These are phyloP conservation scores for Dolichomitus sp. DNA, from an alignment of 2,888 invertebrate genomes.

Conservation along the genomic window DNA sequence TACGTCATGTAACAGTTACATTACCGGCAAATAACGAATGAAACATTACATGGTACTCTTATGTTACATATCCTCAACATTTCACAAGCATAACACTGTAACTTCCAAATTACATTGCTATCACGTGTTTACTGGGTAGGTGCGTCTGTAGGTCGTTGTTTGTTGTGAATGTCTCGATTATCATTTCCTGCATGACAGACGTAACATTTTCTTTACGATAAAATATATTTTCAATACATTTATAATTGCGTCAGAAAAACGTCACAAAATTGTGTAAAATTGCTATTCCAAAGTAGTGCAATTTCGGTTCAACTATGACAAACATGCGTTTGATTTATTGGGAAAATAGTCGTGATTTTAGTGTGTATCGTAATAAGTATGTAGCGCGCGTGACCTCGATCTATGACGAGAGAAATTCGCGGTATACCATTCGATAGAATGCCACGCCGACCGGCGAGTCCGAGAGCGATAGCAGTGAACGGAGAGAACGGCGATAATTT, in stretches of 20 bases:
- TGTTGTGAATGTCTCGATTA: background rate
- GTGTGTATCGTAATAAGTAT: background rate
- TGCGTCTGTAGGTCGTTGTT: background rate
- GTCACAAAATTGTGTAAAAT: background rate
- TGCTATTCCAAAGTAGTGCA: background rate
- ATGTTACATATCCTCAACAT: no score
- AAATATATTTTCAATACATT: background rate
- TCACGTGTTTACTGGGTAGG: no score
- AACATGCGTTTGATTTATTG: background rate
- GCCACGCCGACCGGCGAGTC: background rate
- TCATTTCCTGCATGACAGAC: background rate
- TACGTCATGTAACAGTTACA: no score
- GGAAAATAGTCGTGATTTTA: background rate
- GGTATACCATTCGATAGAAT: background rate
- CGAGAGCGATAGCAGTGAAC: background rate
- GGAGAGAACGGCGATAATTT: slow-evolving; percentile 23
- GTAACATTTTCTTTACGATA: background rate
- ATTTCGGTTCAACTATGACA: background rate
- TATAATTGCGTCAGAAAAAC: background rate
- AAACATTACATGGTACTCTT: no score
- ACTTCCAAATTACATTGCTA: no score
- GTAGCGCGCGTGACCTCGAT: background rate
- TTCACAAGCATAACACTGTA: no score
- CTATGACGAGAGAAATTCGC: slow-evolving; percentile 4
- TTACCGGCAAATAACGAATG: no score